phyloP scores from a whole-genome alignment of 2,888 invertebrate species.

The Yponomeuta evonymella region DNA sequence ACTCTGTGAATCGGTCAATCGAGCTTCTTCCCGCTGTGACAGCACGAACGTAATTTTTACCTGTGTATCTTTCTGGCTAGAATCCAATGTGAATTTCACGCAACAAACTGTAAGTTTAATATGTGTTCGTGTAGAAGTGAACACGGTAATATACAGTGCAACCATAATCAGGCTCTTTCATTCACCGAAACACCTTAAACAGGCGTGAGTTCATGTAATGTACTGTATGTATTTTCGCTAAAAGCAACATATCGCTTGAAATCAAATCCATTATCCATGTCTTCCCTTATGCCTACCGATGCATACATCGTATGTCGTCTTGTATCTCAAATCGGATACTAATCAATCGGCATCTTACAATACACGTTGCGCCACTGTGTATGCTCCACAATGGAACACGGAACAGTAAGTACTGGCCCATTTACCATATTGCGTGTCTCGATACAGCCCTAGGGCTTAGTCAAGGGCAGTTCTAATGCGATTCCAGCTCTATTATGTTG shows the following conservation, averaged over 20 bases:
- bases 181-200: too few relatives aligned
- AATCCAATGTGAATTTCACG: too few relatives aligned
- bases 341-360: neutral
- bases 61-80: too few relatives aligned
- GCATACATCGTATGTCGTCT: neutral
- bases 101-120: too few relatives aligned
- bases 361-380: neutral
- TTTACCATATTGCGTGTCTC: neutral
- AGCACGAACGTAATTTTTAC: too few relatives aligned
- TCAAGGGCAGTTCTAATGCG: neutral
- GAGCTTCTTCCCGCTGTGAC: too few relatives aligned
- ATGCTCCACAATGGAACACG: neutral
- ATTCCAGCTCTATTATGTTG: neutral
- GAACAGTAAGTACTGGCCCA: neutral
- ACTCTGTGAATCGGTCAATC: too few relatives aligned
- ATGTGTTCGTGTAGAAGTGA: too few relatives aligned
- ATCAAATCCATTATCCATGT: neutral
- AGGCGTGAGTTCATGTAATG: too few relatives aligned
- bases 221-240: too few relatives aligned
- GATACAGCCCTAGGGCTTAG: neutral
- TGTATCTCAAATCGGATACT: neutral
- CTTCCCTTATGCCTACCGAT: neutral
- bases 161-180: too few relatives aligned
- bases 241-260: neutral
- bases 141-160: too few relatives aligned